phyloP scores from a whole-genome alignment of 2,797 vertebrate genomes.

The Falco columbarius region DNA sequence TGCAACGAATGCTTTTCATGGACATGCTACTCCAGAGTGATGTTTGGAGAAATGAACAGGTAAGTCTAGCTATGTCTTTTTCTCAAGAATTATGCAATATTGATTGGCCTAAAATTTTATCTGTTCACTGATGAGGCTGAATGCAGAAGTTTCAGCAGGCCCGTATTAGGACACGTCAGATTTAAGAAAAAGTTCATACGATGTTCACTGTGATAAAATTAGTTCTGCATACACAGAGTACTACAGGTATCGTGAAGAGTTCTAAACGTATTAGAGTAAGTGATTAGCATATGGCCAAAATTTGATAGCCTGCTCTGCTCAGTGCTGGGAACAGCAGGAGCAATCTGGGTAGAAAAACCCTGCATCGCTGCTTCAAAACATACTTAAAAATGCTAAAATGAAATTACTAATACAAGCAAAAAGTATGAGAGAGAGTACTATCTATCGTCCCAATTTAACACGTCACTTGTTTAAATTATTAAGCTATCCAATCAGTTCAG shows the following conservation, averaged over 20 bases:
- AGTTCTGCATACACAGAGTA: neutral
- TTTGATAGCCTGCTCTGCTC: neutral
- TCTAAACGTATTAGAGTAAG: neutral
- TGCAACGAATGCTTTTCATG: neutral
- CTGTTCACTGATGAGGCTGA: neutral
- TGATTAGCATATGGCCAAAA: neutral
- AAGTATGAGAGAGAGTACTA: neutral
- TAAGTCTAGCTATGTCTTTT: neutral
- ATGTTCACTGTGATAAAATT: neutral
- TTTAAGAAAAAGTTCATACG: neutral
- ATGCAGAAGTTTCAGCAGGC: neutral
- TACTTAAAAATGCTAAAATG: neutral
- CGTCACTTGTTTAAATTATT: neutral
- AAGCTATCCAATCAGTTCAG: neutral
- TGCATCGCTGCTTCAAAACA: neutral
- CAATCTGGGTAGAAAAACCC: neutral
- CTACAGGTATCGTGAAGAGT: neutral
- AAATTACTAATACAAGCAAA: neutral
- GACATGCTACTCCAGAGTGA: neutral
- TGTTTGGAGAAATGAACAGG: neutral
- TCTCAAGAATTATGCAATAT: neutral
- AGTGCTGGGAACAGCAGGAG: neutral
- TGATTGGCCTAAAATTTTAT: neutral
- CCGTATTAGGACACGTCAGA: accelerated
- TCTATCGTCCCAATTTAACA: neutral